A percentile compares a stretch with the other conserved stretches of the same genome.
phyloP scores from a whole-genome alignment of 2,888 invertebrate genomes.

The Dromius quadrimaculatus region DNA sequence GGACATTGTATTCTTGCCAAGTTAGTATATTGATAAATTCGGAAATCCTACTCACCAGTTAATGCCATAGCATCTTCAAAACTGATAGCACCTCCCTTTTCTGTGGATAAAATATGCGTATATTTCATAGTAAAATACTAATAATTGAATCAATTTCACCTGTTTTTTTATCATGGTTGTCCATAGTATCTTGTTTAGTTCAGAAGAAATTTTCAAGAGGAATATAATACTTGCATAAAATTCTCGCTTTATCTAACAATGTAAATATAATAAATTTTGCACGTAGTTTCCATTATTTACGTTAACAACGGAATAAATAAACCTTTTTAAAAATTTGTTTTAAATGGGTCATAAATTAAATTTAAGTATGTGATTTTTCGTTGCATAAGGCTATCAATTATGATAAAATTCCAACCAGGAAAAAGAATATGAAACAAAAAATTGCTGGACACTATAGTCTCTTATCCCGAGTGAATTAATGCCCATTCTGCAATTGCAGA shows the following conservation, averaged over 20 bases:
- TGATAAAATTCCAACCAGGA: too few relatives aligned
- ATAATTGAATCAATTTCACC: slow-evolving; percentile 7
- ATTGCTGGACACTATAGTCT: too few relatives aligned
- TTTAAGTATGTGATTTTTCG: too few relatives aligned
- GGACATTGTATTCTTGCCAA: too few relatives aligned
- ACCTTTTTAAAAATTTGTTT: slow-evolving; percentile 1
- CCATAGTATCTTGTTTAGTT: neutral
- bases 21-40: neutral
- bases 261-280: slow-evolving; percentile 24
- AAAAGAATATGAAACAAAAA: too few relatives aligned
- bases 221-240: neutral
- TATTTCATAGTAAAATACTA: neutral
- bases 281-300: neutral
- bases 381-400: too few relatives aligned
- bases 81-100: slow-evolving; percentile 25
- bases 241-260: neutral
- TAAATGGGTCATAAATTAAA: neutral
- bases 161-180: neutral
- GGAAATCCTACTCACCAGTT: slow-evolving; percentile 11
- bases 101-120: slow-evolving; percentile 6
- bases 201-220: neutral
- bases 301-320: slow-evolving; percentile 15
- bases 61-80: slow-evolving; percentile 48
- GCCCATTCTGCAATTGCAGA: too few relatives aligned
- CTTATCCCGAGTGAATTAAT: too few relatives aligned